These are phyloP conservation scores for Nannobrachium achirus DNA, from an alignment of 2,113 vertebrate genomes.

Conservation along the genomic window DNA sequence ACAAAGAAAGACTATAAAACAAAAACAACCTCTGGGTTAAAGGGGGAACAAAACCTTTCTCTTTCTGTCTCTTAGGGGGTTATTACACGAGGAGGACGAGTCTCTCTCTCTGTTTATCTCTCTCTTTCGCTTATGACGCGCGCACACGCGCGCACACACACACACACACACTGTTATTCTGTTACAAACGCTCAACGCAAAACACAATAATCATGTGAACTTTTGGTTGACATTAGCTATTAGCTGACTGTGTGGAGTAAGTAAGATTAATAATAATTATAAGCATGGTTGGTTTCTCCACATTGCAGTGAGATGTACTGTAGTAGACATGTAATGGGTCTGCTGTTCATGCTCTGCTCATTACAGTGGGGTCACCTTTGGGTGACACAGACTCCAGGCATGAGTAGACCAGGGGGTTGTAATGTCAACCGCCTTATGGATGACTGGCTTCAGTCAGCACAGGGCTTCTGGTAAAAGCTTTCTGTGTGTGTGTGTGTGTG, in stretches of 20 bases:
- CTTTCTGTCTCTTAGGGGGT: slow-evolving; percentile 1
- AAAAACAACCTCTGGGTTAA: background rate
- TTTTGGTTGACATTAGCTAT: slow-evolving; percentile 21
- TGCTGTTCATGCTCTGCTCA: no score
- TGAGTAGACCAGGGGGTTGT: slow-evolving; percentile 55
- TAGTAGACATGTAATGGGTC: no score
- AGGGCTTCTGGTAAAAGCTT: slow-evolving; percentile 71
- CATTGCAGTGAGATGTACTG: no score
- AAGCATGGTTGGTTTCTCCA: no score
- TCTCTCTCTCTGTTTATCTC: background rate
- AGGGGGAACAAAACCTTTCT: no score
- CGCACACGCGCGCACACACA: background rate
- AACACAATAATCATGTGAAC: slow-evolving; percentile 10
- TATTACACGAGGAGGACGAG: no score
- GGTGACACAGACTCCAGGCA: slow-evolving; percentile 19
- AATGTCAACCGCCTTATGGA: slow-evolving; percentile 71
- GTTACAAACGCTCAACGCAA: slow-evolving; percentile 16
- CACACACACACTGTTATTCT: background rate
- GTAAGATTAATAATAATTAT: no score
- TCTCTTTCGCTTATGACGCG: background rate
- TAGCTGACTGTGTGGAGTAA: background rate
- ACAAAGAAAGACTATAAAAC: slow-evolving; percentile 46
- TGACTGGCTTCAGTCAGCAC: slow-evolving; percentile 64
- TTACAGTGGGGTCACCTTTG: no score
- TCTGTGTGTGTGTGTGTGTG: slow-evolving; percentile 60